These are phyloP conservation scores for Mola mola DNA, from an alignment of 2,113 vertebrate species.

Conservation along the genomic window DNA sequence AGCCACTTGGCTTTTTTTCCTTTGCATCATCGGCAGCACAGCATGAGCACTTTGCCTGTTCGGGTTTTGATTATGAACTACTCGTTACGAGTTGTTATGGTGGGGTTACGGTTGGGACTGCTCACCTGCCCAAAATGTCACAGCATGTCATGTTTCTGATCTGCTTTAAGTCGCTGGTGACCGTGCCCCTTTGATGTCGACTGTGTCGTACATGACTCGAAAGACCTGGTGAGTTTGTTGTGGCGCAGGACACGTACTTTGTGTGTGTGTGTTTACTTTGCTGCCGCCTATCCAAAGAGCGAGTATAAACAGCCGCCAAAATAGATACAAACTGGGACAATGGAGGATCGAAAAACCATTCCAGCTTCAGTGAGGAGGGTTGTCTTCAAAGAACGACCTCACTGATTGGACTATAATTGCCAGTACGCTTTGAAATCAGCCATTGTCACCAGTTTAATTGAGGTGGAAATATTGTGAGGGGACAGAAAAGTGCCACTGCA, in stretches of 20 bases:
- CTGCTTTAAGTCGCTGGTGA: slow-evolving; percentile 33
- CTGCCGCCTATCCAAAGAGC: slow-evolving; percentile 55
- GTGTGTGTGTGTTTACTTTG: slow-evolving; percentile 58
- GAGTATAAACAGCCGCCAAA: slow-evolving; percentile 56
- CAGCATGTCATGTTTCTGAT: slow-evolving; percentile 29
- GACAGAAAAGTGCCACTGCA: slow-evolving; percentile 62
- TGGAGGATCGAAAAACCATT: slow-evolving; percentile 37
- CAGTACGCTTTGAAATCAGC: slow-evolving; percentile 33
- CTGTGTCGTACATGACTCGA: slow-evolving; percentile 45
- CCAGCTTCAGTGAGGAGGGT: slow-evolving; percentile 35
- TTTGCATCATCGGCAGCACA: slow-evolving; percentile 36
- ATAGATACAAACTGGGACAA: slow-evolving; percentile 45
- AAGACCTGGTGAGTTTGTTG: slow-evolving; percentile 51
- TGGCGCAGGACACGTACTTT: slow-evolving; percentile 50
- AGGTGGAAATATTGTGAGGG: slow-evolving; percentile 47
- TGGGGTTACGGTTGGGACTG: slow-evolving; percentile 10
- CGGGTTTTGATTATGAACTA: slow-evolving; percentile 40
- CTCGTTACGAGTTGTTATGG: slow-evolving; percentile 30
- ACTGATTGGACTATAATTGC: slow-evolving; percentile 58
- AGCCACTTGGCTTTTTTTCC: slow-evolving; percentile 34
- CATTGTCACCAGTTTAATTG: slow-evolving; percentile 50
- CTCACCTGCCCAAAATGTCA: slow-evolving; percentile 34
- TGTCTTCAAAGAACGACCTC: slow-evolving; percentile 53
- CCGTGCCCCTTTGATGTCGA: slow-evolving; percentile 37
- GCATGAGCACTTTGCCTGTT: slow-evolving; percentile 37